A percentile compares a stretch with the other conserved stretches of the same genome.
phyloP scores from a whole-genome alignment of 2,113 vertebrate species.

The Gallinago paraguaiae region DNA sequence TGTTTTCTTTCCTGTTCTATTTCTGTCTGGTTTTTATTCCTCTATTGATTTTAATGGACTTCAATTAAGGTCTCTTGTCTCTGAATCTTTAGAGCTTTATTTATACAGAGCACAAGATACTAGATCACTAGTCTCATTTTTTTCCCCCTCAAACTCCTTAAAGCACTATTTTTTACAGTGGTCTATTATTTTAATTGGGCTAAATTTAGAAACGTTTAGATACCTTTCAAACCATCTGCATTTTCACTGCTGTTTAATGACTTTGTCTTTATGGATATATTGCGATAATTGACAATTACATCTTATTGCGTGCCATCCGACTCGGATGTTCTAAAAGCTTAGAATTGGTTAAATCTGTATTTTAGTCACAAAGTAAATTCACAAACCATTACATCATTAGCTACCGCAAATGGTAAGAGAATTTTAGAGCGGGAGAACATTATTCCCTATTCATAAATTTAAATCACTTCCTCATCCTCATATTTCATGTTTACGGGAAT shows the following conservation, averaged over 20 bases:
- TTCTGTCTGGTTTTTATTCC: constrained; percentile 42
- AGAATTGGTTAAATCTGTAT: not conserved
- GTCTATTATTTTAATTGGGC: not conserved
- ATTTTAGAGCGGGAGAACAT: not conserved
- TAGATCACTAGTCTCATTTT: not conserved
- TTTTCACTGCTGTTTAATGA: constrained; percentile 20
- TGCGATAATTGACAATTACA: constrained; percentile 20
- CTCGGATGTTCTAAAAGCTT: not conserved
- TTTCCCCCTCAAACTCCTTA: not conserved
- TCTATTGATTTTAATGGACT: constrained; percentile 58
- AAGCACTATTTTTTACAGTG: not conserved
- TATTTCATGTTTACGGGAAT: constrained; percentile 3
- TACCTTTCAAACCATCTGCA: constrained; percentile 8
- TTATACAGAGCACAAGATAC: constrained; percentile 1
- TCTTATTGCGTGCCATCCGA: not conserved
- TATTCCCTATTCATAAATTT: constrained; percentile 35
- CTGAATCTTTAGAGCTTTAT: constrained; percentile 40
- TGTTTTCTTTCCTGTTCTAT: constrained; percentile 14
- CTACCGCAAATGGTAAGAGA: not conserved
- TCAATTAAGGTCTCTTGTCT: constrained; percentile 45
- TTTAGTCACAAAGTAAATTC: constrained; percentile 38
- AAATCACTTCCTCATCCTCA: not conserved
- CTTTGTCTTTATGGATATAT: constrained; percentile 8
- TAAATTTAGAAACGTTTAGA: constrained; percentile 33
- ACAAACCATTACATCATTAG: constrained; percentile 5